These are phyloP conservation scores for Eumaeus atala DNA, from an alignment of 1,140 invertebrate species.

Conservation along the genomic window DNA sequence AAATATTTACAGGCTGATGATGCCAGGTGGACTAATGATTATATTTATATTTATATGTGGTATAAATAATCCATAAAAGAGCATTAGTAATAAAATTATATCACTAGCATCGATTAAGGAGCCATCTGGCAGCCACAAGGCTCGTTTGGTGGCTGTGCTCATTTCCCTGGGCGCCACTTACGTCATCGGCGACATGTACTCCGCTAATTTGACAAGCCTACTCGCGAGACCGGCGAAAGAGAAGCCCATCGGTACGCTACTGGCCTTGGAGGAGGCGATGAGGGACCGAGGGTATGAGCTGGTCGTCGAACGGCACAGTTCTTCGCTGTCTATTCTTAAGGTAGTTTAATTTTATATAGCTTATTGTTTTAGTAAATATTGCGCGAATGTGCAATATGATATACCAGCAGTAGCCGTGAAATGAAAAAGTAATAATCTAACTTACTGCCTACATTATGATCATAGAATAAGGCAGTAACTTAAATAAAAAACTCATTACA, in stretches of 20 bases:
- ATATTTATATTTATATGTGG: too few species aligned
- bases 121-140: slow-evolving; percentile 75
- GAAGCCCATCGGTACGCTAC: slow-evolving; percentile 76
- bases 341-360: slow-evolving; percentile 57
- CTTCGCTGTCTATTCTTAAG: slow-evolving; percentile 79
- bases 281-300: slow-evolving; percentile 75
- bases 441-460: too few species aligned
- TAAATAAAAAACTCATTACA: too few species aligned
- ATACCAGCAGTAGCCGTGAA: too few species aligned
- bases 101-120: slow-evolving; percentile 60
- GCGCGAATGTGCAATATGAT: too few species aligned
- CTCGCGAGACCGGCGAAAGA: slow-evolving; percentile 79
- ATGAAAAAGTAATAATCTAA: too few species aligned
- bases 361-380: too few species aligned
- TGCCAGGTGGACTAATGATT: too few species aligned
- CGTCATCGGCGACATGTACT: slow-evolving; percentile 83
- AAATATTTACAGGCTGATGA: too few species aligned
- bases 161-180: slow-evolving; percentile 81
- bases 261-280: slow-evolving; percentile 78
- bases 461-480: too few species aligned
- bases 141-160: slow-evolving; percentile 77
- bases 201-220: slow-evolving; percentile 81
- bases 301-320: slow-evolving; percentile 80
- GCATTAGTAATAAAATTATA: too few species aligned
- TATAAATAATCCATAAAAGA: too few species aligned